Evolutionary conservation across 2,888 invertebrate genomes (phyloP), one percentile per base, ranked within the genome.

Genomic region (Apamea anceps): DNA sequence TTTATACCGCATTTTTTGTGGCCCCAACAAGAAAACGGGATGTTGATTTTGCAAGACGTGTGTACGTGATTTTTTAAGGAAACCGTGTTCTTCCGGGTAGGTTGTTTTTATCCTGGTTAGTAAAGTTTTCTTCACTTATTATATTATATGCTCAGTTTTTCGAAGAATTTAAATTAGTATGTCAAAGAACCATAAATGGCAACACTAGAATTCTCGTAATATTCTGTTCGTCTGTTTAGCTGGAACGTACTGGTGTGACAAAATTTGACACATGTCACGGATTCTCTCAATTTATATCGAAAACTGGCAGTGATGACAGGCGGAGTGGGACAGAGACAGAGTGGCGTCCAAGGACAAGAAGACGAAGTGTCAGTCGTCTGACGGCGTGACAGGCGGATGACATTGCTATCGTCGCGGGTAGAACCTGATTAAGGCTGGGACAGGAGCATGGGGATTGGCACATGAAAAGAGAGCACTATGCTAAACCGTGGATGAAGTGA

Each of bases 51-150:
- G 75, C 74, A 75, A 67, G 76, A 86, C 66, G 77, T 76, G 82
- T 79, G 82, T 75, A 73, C 87, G 82, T 87, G 85, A 82, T 86
- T 87, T 87, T 86, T 72, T 76, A 82, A 80, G 77, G 25, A 65
- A 80, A 77, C 67, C 45, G 0, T 66, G 68, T 80, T 86, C 73
- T 79, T 75, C 63, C 48, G 48, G 48, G 42, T 66, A 71, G 67
- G 57, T 82, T 63, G 62, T 37, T 85, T 82, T 79, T 72, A 72
- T 60, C 62, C 12, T 51, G 57, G 57, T 57, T 28, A 45, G 37
- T 37, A 10, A 54, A 73, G 72, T 60, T 72, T 65, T 68, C 28
- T 32, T 21, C 45, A 65, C 54, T 63, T 63, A 65, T 65, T 62
- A 57, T 72, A 8, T 72, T 2, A 57, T 72, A 12, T 72, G 2